Base-by-base conservation (phyloP, 1,140 invertebrate genomes). In the Heliconius hermathena region DNA sequence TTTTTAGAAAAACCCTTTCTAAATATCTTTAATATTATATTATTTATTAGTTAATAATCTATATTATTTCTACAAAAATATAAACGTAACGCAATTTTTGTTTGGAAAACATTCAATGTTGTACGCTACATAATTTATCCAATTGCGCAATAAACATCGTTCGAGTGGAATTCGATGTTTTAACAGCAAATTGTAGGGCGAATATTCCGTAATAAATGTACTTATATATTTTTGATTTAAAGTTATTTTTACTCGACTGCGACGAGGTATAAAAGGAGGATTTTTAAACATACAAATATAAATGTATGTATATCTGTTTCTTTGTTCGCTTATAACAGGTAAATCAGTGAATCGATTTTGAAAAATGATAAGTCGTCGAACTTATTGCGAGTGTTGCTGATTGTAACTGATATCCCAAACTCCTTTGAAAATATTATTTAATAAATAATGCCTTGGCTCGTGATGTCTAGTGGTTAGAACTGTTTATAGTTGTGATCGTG, bases 91-190 rank as follows among this genome's bases (percentile, higher is more conserved):
- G 26, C 60, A 66, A 66, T 66, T 66, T 66, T 66, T 66, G 60
- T 16, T 16, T 66, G 60, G 22, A 9, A 3, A 66, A 29, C 60
- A 66, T 66, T 66, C 60, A 66, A 66, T 66, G n/a, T 57, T 57
- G 60, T 66, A 26, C 60, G 60, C 60, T 66, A 66, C 60, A 66
- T 66, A 29, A 26, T 66, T 66, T 66, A 66, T 66, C 60, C 60
- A 66, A 66, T 29, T 66, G 60, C 60, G 60, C 60, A 66, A 66
- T 29, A 66, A 66, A 66, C 60, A 66, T 66, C 60, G 60, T 66
- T 66, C 60, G 60, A 66, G 11, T 66, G 60, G 60, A 66, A 66
- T 66, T 66, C 60, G 60, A 66, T 66, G 60, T 66, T 66, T 66
- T 66, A 66, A 66, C 60, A 66, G 60, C 22, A 66, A 66, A 66